Base-by-base conservation (phyloP, 2,113 vertebrate species). In the Rhagologus leucostigma region DNA sequence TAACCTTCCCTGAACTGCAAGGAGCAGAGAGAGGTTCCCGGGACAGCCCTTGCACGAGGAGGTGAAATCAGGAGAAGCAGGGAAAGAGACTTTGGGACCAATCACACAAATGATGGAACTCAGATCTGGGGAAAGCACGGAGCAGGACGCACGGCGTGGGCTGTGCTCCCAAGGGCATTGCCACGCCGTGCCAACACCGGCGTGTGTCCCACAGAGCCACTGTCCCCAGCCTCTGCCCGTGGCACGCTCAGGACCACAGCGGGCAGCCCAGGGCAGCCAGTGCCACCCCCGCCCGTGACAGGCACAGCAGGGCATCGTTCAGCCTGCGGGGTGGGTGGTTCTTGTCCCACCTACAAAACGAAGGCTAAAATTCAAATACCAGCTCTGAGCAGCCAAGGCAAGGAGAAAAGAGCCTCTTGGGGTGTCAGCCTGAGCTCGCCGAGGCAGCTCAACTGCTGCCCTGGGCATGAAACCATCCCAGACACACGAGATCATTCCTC, bases 31-130 rank as follows among this genome's bases (percentile, higher is more conserved):
- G 15, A 12, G 44, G 67, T 1, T 56, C 62, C 30, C 0, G 11
- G 57, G 84, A 21, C 29, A 10, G 80, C 32, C 62, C 74, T 11
- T 0, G 52, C 52, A 21, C 4, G 0, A 26, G 84, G 41, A 12
- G 10, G 6, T 9, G 7, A 11, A 13, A 29, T 0, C 30, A 1
- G 30, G 73, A 55, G 10, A n/a, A 26, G 63, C 57, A 8, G 33
- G 35, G 55, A 6, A 3, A 62, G 37, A 6, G 17, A 1, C 12
- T 2, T 26, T 11, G 30, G 29, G 30, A 21, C 15, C 69, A 7
- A 13, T 1, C 42, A 3, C 0, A 33, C 22, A 16, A 47, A 16
- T 1, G 44, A 53, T 5, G 23, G 0, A 4, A 27, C 50, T 73
- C 42, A 16, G 82, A 16, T 8, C 2, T 11, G 55, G 81, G 39